A percentile compares a stretch with the other conserved stretches of the same genome.
Conservation (phyloP, 1,140 invertebrate genomes). For the Pseudoatta argentina region DNA sequence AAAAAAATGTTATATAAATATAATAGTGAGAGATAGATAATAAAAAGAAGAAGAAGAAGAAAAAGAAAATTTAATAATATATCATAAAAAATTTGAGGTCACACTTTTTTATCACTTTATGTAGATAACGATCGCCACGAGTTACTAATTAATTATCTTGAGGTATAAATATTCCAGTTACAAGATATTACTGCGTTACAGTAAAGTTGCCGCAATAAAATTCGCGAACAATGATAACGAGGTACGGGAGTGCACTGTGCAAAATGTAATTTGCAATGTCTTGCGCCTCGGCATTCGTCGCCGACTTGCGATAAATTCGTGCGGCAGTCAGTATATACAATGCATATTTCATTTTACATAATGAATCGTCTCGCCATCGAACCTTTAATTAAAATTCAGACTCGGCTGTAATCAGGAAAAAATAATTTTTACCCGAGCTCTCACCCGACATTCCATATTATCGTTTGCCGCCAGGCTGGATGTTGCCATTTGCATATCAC, state of each 20-base stretch:
- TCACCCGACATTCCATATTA: constrained; percentile 56
- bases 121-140: not conserved
- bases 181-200: not conserved
- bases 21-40: not conserved
- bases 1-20: not conserved
- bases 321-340: constrained; percentile 66
- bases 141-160: constrained; percentile 12
- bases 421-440: constrained; percentile 65
- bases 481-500: constrained; percentile 58
- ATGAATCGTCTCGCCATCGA: constrained; percentile 65
- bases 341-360: constrained; percentile 74
- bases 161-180: not conserved
- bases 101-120: not conserved
- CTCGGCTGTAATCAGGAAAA: constrained; percentile 66
- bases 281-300: constrained; percentile 39
- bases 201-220: constrained; percentile 32
- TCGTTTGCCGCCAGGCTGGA: constrained; percentile 54
- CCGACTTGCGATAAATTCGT: constrained; percentile 69
- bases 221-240: constrained; percentile 33
- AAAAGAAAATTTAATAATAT: not conserved
- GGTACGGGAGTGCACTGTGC: not conserved
- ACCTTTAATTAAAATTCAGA: constrained; percentile 74
- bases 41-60: not conserved
- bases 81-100: too few species aligned
- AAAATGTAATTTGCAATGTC: constrained; percentile 58